A percentile compares a stretch with the other conserved stretches of the same genome.
Conservation (phyloP, 1,140 invertebrate genomes). For the Caenorhabditis brenneri region DNA sequence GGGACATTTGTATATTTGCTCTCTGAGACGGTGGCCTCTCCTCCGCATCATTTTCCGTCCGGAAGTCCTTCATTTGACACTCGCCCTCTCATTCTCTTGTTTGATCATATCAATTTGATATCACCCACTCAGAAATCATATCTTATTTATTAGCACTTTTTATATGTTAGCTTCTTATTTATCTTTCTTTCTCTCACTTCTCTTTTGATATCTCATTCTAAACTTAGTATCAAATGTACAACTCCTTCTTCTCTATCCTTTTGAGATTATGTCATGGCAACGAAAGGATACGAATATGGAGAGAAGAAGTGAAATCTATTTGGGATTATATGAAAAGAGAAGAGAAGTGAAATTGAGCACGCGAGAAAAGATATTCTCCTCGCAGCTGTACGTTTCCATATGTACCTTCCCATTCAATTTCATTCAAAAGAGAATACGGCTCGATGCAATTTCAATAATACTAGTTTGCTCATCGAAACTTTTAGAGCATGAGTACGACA, state of each 20-base stretch:
- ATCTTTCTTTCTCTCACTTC: neutral
- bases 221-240: neutral
- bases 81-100: slow-evolving; percentile 28
- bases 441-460: neutral
- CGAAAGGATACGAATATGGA: neutral
- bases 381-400: slow-evolving; percentile 32
- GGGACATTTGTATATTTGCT: slow-evolving; percentile 34
- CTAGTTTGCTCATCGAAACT: neutral
- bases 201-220: neutral
- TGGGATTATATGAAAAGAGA: neutral
- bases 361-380: no score
- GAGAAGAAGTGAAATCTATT: neutral
- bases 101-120: slow-evolving; percentile 24
- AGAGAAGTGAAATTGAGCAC: slow-evolving; percentile 25
- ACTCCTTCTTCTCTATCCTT: neutral
- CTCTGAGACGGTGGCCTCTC: neutral
- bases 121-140: neutral
- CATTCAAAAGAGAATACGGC: neutral
- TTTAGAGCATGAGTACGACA: neutral
- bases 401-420: slow-evolving; percentile 18
- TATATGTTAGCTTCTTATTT: neutral
- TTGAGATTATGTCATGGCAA: slow-evolving; percentile 6
- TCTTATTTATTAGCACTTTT: neutral
- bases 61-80: slow-evolving; percentile 36
- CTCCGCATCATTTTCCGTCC: slow-evolving; percentile 36